Evolutionary conservation across 2,113 vertebrate species (phyloP).

Genomic region (Patagioenas fasciata): DNA sequence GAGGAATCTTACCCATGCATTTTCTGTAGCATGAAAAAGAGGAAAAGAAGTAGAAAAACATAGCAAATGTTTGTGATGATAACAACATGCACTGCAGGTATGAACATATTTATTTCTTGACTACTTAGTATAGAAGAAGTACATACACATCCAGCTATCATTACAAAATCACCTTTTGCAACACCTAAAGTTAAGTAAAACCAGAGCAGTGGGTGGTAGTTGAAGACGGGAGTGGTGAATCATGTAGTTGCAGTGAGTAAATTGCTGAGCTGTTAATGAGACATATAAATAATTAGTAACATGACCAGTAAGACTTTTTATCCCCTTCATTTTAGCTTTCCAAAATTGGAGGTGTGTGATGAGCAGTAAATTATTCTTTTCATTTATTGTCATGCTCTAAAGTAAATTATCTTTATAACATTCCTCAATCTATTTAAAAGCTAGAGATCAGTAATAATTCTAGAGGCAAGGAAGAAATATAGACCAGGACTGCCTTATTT

Average conservation of each 20-base stretch:
- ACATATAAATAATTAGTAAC: constrained; percentile 12
- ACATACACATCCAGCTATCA: background rate
- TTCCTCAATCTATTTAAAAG: background rate
- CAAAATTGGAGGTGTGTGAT: constrained; percentile 4
- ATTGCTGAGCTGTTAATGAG: background rate
- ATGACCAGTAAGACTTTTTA: background rate
- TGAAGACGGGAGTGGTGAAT: background rate
- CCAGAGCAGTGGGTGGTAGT: background rate
- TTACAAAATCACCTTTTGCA: background rate
- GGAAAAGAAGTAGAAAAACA: background rate
- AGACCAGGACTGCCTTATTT: background rate
- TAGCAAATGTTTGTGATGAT: background rate
- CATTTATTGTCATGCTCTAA: background rate
- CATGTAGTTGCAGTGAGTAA: background rate
- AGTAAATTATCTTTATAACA: background rate
- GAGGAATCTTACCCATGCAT: background rate
- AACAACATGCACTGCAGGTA: background rate
- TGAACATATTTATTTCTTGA: background rate
- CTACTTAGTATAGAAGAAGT: background rate
- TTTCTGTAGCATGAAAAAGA: background rate
- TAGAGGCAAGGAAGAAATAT: background rate
- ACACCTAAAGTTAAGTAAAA: background rate
- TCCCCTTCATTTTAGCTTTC: background rate
- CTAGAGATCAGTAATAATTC: background rate
- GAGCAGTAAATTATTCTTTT: constrained; percentile 42